Conservation (phyloP, 2,797 vertebrate species). For the Tauraco hartlaubi region DNA sequence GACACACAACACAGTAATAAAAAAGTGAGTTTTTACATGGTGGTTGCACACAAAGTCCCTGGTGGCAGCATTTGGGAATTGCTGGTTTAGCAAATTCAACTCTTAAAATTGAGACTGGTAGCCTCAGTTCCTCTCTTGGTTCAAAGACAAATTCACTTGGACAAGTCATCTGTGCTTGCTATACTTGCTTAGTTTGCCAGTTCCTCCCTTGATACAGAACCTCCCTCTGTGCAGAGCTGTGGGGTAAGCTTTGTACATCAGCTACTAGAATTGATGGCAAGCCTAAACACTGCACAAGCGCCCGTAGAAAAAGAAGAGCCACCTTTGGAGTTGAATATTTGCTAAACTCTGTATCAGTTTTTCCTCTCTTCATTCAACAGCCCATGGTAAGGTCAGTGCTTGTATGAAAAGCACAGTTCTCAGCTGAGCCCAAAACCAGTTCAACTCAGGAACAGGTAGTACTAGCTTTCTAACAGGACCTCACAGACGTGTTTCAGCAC, state of each 20-base stretch:
- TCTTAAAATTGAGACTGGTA: background rate
- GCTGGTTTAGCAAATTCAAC: background rate
- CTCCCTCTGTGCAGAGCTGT: background rate
- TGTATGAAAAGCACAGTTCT: background rate
- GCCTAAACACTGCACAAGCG: background rate
- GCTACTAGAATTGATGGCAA: background rate
- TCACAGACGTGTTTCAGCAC: background rate
- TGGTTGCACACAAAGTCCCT: conserved; percentile 49
- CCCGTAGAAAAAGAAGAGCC: background rate
- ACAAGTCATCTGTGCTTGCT: background rate
- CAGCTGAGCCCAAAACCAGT: background rate
- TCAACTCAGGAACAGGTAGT: background rate
- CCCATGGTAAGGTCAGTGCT: background rate
- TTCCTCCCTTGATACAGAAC: background rate
- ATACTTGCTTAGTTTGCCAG: background rate
- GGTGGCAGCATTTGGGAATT: background rate
- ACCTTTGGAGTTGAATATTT: background rate
- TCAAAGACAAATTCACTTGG: background rate
- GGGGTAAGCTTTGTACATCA: background rate
- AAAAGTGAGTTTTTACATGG: background rate
- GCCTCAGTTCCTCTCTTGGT: background rate
- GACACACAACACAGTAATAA: background rate
- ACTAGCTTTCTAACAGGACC: background rate
- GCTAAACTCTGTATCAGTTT: background rate
- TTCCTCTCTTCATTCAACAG: background rate